Evolutionary conservation across 2,113 vertebrate genomes (phyloP).

Genomic region (Pituophis catenifer): DNA sequence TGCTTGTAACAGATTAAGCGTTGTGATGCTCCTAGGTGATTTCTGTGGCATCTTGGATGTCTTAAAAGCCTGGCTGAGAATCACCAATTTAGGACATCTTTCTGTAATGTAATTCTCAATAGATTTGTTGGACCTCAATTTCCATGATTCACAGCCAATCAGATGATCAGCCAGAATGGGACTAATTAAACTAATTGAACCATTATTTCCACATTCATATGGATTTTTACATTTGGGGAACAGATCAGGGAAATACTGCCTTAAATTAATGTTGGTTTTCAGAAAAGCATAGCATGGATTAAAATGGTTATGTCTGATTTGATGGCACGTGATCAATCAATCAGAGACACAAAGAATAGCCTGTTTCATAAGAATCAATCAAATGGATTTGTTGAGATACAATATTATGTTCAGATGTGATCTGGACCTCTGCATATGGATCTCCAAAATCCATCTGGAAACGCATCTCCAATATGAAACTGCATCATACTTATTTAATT

Average conservation of each 20-base stretch:
- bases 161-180: not conserved
- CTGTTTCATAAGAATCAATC: slow-evolving; percentile 12
- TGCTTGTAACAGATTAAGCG: not conserved
- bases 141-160: not conserved
- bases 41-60: not conserved
- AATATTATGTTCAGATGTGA: not conserved
- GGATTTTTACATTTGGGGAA: not conserved
- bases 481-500: not conserved
- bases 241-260: not conserved
- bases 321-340: not conserved
- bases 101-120: not conserved
- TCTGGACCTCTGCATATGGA: not conserved
- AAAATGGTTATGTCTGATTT: not conserved
- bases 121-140: not conserved
- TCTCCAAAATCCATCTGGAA: slow-evolving; percentile 1
- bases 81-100: not conserved
- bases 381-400: slow-evolving; percentile 9
- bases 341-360: not conserved
- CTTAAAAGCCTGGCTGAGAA: not conserved
- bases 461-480: not conserved
- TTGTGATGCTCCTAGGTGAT: not conserved
- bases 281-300: not conserved
- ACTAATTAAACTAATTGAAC: not conserved
- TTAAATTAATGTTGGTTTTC: not conserved
- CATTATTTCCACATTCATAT: not conserved